Evolutionary conservation across 2,888 invertebrate species (phyloP).

Genomic region (Campoplex nolae): DNA sequence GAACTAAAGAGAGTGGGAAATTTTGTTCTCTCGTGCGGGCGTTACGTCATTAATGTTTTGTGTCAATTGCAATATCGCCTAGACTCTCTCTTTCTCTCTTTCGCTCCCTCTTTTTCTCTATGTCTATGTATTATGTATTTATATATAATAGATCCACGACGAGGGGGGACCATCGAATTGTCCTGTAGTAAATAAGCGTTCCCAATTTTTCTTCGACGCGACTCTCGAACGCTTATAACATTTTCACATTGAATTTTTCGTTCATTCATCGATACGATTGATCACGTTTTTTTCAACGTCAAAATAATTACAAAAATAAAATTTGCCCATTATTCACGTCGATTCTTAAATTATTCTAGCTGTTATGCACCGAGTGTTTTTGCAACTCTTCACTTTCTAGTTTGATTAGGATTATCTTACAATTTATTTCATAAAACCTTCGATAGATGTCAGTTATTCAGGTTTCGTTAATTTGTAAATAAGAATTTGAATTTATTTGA

Average conservation of each 20-base stretch:
- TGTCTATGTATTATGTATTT: background rate
- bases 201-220: background rate
- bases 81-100: slow-evolving; percentile 8
- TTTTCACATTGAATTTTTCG: background rate
- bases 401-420: no score
- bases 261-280: background rate
- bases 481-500: background rate
- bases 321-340: no score
- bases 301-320: background rate
- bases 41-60: slow-evolving; percentile 70
- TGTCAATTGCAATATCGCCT: slow-evolving; percentile 68
- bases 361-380: no score
- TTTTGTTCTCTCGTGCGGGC: slow-evolving; percentile 62
- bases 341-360: no score
- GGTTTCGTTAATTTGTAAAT: background rate
- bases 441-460: background rate
- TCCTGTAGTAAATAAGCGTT: background rate
- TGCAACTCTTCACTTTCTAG: no score
- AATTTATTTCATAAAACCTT: background rate
- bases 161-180: background rate
- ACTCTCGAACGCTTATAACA: background rate
- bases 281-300: background rate
- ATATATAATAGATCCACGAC: background rate
- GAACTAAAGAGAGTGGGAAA: slow-evolving; percentile 61
- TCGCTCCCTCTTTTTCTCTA: background rate